These are phyloP conservation scores for Nymphalis polychloros DNA, from an alignment of 2,888 invertebrate genomes.

Conservation along the genomic window DNA sequence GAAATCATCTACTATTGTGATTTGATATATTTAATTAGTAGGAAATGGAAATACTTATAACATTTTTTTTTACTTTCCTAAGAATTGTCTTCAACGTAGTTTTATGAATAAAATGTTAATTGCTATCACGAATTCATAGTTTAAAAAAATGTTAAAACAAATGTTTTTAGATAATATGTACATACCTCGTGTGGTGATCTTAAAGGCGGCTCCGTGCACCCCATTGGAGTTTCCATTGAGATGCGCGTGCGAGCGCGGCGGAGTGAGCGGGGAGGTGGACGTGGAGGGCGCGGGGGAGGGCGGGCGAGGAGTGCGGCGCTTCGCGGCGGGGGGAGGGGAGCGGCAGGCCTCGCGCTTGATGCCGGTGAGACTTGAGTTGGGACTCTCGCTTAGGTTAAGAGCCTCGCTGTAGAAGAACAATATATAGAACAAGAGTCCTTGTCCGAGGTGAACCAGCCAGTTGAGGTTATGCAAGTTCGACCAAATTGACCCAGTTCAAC, in stretches of 20 bases:
- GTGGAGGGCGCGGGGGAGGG: slow-evolving; percentile 50
- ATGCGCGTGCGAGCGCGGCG: slow-evolving; percentile 42
- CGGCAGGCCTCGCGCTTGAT: slow-evolving; percentile 75
- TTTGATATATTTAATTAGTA: too few species aligned
- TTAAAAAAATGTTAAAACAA: too few species aligned
- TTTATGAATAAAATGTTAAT: too few species aligned
- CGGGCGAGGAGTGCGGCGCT: slow-evolving; percentile 71
- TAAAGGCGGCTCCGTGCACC: slow-evolving; percentile 87
- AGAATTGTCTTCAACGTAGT: too few species aligned
- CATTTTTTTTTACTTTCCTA: too few species aligned
- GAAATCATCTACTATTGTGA: too few species aligned
- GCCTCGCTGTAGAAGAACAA: slow-evolving; percentile 84
- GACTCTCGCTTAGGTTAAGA: slow-evolving; percentile 88
- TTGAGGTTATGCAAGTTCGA: neutral
- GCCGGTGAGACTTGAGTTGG: slow-evolving; percentile 64
- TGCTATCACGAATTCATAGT: too few species aligned
- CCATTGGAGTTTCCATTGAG: slow-evolving; percentile 52
- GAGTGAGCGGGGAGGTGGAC: slow-evolving; percentile 47
- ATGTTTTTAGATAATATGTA: neutral
- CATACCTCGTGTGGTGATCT: slow-evolving; percentile 91
- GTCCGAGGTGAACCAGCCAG: neutral
- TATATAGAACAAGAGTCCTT: too few species aligned
- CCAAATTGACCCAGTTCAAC: neutral
- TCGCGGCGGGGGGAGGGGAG: slow-evolving; percentile 84
- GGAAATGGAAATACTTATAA: too few species aligned